A percentile compares a stretch with the other conserved stretches of the same genome.
These are phyloP conservation scores for Lepus townsendii DNA, from an alignment of 2,797 vertebrate species.

Conservation along the genomic window DNA sequence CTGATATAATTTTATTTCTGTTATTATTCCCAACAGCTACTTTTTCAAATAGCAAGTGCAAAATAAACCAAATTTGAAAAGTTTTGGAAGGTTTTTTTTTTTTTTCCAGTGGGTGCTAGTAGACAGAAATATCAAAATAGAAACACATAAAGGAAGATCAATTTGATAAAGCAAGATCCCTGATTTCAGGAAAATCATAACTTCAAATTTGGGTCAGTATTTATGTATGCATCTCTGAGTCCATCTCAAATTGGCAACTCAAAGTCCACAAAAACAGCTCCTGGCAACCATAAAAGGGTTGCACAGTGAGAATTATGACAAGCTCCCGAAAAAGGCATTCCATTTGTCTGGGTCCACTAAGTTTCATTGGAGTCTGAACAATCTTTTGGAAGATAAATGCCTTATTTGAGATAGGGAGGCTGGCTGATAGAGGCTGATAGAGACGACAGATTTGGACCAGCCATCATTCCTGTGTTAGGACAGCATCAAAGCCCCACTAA, in stretches of 20 bases:
- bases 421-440: slow-evolving; percentile 61
- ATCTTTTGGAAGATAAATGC: slow-evolving; percentile 69
- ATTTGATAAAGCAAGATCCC: slow-evolving; percentile 43
- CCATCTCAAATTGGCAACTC: slow-evolving; percentile 47
- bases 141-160: slow-evolving; percentile 47
- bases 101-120: background rate
- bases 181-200: slow-evolving; percentile 67
- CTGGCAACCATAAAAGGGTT: slow-evolving; percentile 18
- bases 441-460: slow-evolving; percentile 58
- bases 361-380: slow-evolving; percentile 33
- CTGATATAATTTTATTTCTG: slow-evolving; percentile 83
- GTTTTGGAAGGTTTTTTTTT: slow-evolving; percentile 39
- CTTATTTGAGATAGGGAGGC: slow-evolving; percentile 59
- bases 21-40: slow-evolving; percentile 82
- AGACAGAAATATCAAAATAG: slow-evolving; percentile 65
- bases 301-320: slow-evolving; percentile 52
- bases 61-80: slow-evolving; percentile 79
- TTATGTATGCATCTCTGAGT: slow-evolving; percentile 64
- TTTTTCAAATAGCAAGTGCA: slow-evolving; percentile 78
- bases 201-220: slow-evolving; percentile 44
- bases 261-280: slow-evolving; percentile 43
- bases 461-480: background rate
- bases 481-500: slow-evolving; percentile 60
- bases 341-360: slow-evolving; percentile 63
- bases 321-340: slow-evolving; percentile 44